Percentiles rank a stretch among this genome's conserved stretches.
Conservation (phyloP, 2,797 vertebrate species). For the Calcarius lapponicus region DNA sequence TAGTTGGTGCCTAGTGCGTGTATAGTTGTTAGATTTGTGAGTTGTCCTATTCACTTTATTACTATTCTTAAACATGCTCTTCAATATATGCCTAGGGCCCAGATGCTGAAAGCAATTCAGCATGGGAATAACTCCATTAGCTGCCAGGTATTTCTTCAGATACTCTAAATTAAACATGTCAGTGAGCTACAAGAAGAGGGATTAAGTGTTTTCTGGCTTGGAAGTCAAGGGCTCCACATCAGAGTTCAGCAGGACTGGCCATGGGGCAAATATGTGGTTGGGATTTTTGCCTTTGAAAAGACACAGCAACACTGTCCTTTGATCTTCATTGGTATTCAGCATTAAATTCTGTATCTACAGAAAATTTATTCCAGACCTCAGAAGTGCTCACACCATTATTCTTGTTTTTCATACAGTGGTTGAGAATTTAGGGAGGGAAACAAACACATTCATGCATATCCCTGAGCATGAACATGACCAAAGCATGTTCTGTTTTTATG, state of each 20-base stretch:
- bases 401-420: background rate
- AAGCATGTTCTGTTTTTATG: background rate
- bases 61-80: background rate
- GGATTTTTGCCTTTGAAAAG: background rate
- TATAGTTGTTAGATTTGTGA: background rate
- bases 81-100: background rate
- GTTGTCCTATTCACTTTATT: background rate
- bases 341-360: background rate
- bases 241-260: background rate
- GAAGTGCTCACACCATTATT: background rate
- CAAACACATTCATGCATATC: background rate
- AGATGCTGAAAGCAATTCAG: background rate
- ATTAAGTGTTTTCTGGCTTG: background rate
- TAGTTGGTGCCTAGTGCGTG: background rate
- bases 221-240: background rate
- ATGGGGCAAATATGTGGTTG: background rate
- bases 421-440: background rate
- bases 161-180: background rate
- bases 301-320: background rate
- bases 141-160: background rate
- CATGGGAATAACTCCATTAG: background rate
- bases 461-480: background rate
- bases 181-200: background rate
- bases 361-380: background rate
- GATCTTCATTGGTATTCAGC: background rate